Base-by-base conservation (phyloP, 2,888 invertebrate species). In the Tenthredo amoena region DNA sequence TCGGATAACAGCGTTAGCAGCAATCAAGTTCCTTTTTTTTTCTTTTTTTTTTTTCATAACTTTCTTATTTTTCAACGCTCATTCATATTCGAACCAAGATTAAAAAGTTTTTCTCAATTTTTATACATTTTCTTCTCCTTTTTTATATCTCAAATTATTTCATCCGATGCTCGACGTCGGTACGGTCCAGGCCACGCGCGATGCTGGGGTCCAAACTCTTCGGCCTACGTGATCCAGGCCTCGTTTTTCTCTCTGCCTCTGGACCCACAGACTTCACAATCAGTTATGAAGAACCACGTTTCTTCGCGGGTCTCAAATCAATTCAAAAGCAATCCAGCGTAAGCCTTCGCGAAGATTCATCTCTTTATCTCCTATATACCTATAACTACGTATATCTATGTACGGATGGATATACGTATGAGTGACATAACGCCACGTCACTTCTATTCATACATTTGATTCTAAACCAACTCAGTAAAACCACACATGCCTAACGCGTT, bases 21-120 rank as follows among this genome's bases (percentile, higher is more conserved):
- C 47, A 77, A 50, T 77, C 50, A 21, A 6, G 43, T 21, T 21
- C 43, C 2, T 77, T 50, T 50, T 50, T 50, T n/a, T 26, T 50
- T 26, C 15, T 43, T 9, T 12, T 43, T 74, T 15, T 76, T 26
- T 26, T 43, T 43, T 74, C 21, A 10, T n/a, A 77, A 55, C 26
- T 55, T 55, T 26, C 18, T 55, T 18, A 47, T 77, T 31, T 77
- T 34, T n/a, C 31, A 55, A 77, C 15, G 18, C 55, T 77, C 55
- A 77, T 77, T 77, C n/a, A 77, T 77, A 77, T 77, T 55, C 77
- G 18, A 50, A 77, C 18, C 34, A 15, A 77, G 77, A 77, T 77
- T 55, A 9, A 34, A 77, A 26, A 55, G 26, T 55, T 31, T 55
- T 26, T 55, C n/a, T n/a, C 15, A 15, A 6, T 15, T 18, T 76